These are phyloP conservation scores for Huso huso DNA, from an alignment of 2,797 vertebrate genomes.

Conservation along the genomic window DNA sequence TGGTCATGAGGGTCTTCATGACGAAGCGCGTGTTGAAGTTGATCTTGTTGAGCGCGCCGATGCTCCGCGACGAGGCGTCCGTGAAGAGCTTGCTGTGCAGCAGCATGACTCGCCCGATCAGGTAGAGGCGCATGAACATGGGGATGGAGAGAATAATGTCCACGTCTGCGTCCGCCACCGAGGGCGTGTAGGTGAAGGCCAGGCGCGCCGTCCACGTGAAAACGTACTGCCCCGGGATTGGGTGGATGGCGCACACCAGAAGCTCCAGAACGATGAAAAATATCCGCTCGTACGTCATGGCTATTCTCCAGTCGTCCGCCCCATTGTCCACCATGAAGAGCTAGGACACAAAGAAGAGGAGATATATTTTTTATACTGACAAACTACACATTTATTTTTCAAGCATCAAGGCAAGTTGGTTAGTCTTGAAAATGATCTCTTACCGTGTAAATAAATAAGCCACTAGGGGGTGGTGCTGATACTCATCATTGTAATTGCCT, in stretches of 20 bases:
- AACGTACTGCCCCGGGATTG: conserved; percentile 78
- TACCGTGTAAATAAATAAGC: neutral
- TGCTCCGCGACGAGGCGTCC: conserved; percentile 86
- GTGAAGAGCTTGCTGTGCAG: conserved; percentile 92
- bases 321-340: conserved; percentile 96
- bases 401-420: neutral
- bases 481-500: too few species aligned
- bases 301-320: conserved; percentile 90
- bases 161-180: conserved; percentile 71
- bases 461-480: neutral
- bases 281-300: conserved; percentile 81
- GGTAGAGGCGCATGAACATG: conserved; percentile 92
- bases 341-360: conserved; percentile 38
- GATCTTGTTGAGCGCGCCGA: conserved; percentile 91
- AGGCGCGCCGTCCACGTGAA: conserved; percentile 79
- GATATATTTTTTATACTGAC: neutral
- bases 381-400: neutral
- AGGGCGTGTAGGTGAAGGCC: conserved; percentile 72
- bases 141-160: conserved; percentile 88
- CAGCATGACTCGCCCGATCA: conserved; percentile 88
- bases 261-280: conserved; percentile 81
- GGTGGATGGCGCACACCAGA: conserved; percentile 82
- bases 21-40: conserved; percentile 93
- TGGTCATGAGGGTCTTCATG: conserved; percentile 96
- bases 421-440: too few species aligned